Conservation (phyloP, 2,113 vertebrate species). For the Gymnorhina tibicen region DNA sequence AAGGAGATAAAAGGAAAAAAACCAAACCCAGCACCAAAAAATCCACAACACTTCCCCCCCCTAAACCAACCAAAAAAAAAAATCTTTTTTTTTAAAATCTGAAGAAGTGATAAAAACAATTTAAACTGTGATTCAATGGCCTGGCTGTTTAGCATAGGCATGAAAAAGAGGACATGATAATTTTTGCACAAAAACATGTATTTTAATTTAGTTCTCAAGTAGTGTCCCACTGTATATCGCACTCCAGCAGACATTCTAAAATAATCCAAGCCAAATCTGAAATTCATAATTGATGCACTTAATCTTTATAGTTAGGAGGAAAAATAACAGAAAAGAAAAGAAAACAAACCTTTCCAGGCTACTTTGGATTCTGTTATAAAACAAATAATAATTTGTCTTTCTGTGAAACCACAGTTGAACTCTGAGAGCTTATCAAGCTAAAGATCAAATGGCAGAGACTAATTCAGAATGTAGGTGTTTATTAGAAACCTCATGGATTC, state of each 20-base stretch:
- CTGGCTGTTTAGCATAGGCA: not conserved
- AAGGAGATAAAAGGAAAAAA: not conserved
- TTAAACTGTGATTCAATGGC: not conserved
- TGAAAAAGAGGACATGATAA: not conserved
- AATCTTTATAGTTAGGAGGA: not conserved
- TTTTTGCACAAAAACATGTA: not conserved
- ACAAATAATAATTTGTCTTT: not conserved
- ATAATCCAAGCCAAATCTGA: not conserved
- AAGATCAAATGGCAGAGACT: not conserved
- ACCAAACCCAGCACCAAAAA: too few relatives aligned
- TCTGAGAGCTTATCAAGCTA: too few relatives aligned
- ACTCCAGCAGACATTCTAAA: not conserved
- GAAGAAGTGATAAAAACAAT: not conserved
- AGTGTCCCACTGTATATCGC: not conserved
- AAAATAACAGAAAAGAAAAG: too few relatives aligned
- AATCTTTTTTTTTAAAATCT: accelerated
- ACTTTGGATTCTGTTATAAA: not conserved
- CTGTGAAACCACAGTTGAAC: not conserved
- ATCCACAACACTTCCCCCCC: accelerated
- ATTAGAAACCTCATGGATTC: not conserved
- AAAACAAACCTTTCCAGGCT: not conserved
- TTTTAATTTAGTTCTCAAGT: not conserved
- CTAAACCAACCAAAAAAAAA: not conserved
- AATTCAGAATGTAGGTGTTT: not conserved
- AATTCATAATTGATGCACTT: not conserved